phyloP scores from a whole-genome alignment of 1,140 invertebrate species.

The Holotrichia oblita region DNA sequence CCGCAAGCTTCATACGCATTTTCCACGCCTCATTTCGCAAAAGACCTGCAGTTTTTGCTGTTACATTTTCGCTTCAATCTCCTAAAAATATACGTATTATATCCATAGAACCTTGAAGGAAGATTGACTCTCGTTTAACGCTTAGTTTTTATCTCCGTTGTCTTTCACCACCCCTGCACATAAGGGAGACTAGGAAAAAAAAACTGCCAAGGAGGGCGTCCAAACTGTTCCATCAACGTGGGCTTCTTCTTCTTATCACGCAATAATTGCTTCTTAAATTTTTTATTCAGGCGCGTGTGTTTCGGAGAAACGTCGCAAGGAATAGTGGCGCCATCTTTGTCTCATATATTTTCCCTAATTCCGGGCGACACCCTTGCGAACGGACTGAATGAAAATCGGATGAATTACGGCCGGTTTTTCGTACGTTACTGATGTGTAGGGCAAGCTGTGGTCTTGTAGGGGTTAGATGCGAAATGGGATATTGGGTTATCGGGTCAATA shows the following conservation, averaged over 20 bases:
- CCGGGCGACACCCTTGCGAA: background rate
- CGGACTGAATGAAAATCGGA: background rate
- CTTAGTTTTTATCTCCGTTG: background rate
- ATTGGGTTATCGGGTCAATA: constrained; percentile 8
- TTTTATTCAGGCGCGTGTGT: background rate
- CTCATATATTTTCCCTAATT: background rate
- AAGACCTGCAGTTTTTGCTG: background rate
- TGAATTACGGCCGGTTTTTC: background rate
- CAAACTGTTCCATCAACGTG: background rate
- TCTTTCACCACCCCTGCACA: background rate
- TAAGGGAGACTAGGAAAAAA: background rate
- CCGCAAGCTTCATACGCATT: background rate
- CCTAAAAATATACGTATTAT: background rate
- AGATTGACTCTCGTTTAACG: background rate
- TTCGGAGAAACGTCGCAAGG: background rate
- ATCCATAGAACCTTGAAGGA: background rate
- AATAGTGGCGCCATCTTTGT: background rate
- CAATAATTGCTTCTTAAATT: background rate
- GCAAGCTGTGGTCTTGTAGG: background rate
- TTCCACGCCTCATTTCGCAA: background rate
- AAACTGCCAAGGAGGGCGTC: background rate
- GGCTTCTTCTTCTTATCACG: background rate
- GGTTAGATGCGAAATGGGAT: background rate
- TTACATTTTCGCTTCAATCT: background rate
- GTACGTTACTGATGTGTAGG: background rate